Evolutionary conservation across 2,888 invertebrate species (phyloP), one percentile per base, ranked within the genome.

Genomic region (Atrina japonica): DNA sequence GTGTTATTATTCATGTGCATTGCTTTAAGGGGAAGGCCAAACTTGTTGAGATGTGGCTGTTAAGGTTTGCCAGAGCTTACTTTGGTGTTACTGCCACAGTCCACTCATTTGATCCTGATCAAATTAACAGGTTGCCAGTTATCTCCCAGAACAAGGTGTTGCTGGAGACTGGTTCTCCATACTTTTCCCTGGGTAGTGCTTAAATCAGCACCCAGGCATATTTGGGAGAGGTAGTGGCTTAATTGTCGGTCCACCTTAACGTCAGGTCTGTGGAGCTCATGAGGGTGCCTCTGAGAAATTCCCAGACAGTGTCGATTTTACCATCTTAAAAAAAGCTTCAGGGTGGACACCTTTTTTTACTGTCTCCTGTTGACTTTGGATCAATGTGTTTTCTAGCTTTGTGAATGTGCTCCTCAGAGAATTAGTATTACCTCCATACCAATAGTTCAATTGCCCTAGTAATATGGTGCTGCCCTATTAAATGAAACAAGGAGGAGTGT

Each of bases 1-100:
- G 47, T 25, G 47, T 18, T 11, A n/a, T 14, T n/a, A 21, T 61
- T 18, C 61, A 61, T 49, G 49, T 61, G 9, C 61, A 61, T 49
- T 61, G 45, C 43, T 61, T 61, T 21, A 27, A 23, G 25, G 59
- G 59, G 23, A 59, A 43, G 43, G 25, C 43, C 40, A 25, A 59
- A n/a, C 6, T 59, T 7, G 43, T 59, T n/a, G 45, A 59, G 45
- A n/a, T 14, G 23, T 59, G 59, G 43, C 25, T 43, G 16, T 21
- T 5, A 7, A 59, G 25, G 43, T 45, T 59, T 45, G 43, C 59
- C 6, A 59, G 43, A 16, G 27, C 45, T n/a, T 43, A 25, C 41
- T 59, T 59, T 27, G 29, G 35, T 35, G 11, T 35, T 35, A 35
- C 35, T 5, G 11, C 35, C 35, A 11, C 35, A 35, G 29, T 53